Conservation (phyloP, 2,888 invertebrate genomes). For the Conomelus anceps region DNA sequence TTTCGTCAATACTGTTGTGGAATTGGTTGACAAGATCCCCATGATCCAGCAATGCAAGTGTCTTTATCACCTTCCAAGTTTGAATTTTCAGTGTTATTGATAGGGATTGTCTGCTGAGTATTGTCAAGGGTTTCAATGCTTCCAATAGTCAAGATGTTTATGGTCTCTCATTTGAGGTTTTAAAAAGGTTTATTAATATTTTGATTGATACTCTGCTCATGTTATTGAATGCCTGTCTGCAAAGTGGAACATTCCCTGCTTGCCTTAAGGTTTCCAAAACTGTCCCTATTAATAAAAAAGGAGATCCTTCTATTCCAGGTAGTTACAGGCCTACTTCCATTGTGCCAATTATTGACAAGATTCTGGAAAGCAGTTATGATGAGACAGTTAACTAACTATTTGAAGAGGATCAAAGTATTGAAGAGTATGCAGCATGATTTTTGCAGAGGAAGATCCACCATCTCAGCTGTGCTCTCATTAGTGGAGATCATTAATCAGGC, state of each 20-base stretch:
- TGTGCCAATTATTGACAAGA: too few relatives aligned
- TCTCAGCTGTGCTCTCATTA: too few relatives aligned
- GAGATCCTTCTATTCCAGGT: too few relatives aligned
- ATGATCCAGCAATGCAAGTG: too few relatives aligned
- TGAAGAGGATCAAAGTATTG: too few relatives aligned
- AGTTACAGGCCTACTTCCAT: not conserved
- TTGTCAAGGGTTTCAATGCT: not conserved
- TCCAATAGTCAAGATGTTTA: not conserved
- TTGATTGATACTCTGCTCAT: not conserved
- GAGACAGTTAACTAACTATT: too few relatives aligned
- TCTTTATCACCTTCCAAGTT: too few relatives aligned
- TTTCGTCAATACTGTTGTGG: not conserved
- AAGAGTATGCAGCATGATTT: too few relatives aligned
- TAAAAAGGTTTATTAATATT: not conserved
- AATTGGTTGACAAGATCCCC: not conserved
- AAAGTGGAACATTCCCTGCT: not conserved
- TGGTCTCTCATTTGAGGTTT: not conserved
- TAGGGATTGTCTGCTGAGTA: too few relatives aligned
- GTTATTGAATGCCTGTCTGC: not conserved
- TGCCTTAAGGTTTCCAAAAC: not conserved
- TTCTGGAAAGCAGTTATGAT: too few relatives aligned
- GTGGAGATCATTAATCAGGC: too few relatives aligned
- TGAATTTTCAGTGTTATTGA: not conserved
- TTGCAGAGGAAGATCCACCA: too few relatives aligned
- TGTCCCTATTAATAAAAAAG: not conserved